Evolutionary conservation across 1,140 invertebrate species (phyloP), one percentile per base, ranked within the genome.

Genomic region (Conopomorpha cramerella): DNA sequence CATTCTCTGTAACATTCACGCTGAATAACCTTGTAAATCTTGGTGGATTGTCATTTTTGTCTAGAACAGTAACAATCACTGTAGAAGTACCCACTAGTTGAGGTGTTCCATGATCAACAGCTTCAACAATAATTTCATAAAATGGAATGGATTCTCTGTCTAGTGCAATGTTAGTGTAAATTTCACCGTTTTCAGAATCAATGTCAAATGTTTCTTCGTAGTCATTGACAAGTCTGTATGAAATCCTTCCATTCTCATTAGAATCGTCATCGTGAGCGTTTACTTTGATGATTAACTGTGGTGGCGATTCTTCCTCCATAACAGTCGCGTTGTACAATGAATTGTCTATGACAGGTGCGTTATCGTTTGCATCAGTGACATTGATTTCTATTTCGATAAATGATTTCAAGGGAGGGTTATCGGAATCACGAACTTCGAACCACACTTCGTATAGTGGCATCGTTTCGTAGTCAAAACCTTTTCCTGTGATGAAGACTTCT

Each of bases 31-130:
- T 77, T 0, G 93, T 96, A 61, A 98, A 98, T 41, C 90, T 82
- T 0, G 95, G 95, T 7, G 92, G 91, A 68, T 96, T 96, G 65
- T 98, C 95, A 73, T 98, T 98, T 66, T 94, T 94, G 58, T 98
- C 94, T 11, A 89, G 60, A 10, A 98, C 85, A 3, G 86, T 90
- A 0, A 98, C 81, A 10, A 92, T 55, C 0, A 98, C 89, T 16
- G 90, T 93, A 0, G 93, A 86, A 0, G 90, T 89, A 6, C 94
- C 92, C 1, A 90, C 89, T 29, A 92, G 66, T 35, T 86, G 83
- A 0, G 93, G 92, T 18, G 82, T 81, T 1, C 95, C 95, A 52
- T 92, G 85, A 70, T 98, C 95, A 1, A 88, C 77, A 2, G 93
- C 95, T 73, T 92, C 87, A 0, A 98, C 86, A 2, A 87, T 82